Conservation (phyloP, 2,113 vertebrate species). For the Vimba vimba region DNA sequence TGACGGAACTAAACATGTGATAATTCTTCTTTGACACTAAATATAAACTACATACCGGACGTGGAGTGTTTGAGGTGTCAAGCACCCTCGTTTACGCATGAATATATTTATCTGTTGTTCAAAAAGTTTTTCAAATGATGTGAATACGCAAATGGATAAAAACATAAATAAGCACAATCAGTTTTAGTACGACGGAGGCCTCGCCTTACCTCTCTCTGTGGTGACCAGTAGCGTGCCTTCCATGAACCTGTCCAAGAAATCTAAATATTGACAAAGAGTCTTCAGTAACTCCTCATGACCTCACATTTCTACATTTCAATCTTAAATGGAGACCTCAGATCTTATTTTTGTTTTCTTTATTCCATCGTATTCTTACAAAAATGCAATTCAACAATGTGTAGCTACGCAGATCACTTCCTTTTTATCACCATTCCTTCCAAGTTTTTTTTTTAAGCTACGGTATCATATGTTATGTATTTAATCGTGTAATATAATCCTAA, state of each 20-base stretch:
- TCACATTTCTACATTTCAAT: constrained; percentile 35
- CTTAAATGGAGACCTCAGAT: constrained; percentile 24
- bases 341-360: constrained; percentile 17
- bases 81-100: constrained; percentile 1
- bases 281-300: constrained; percentile 23
- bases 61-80: constrained; percentile 15
- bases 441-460: constrained; percentile 40
- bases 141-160: background rate
- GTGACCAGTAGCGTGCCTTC: constrained; percentile 31
- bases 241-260: constrained; percentile 11
- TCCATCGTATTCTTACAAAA: constrained; percentile 36
- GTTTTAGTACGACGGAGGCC: background rate
- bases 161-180: constrained; percentile 24
- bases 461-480: constrained; percentile 55
- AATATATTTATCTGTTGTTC: constrained; percentile 17
- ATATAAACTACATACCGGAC: constrained; percentile 21
- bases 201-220: constrained; percentile 26
- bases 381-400: constrained; percentile 62
- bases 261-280: constrained; percentile 31
- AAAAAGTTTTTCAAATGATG: background rate
- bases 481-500: constrained; percentile 64
- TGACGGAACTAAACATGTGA: constrained; percentile 31
- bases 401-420: background rate
- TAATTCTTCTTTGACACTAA: constrained; percentile 9
- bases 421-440: constrained; percentile 34